Evolutionary conservation across 2,888 invertebrate species (phyloP), one percentile per base, ranked within the genome.

Genomic region (Plutella xylostella): DNA sequence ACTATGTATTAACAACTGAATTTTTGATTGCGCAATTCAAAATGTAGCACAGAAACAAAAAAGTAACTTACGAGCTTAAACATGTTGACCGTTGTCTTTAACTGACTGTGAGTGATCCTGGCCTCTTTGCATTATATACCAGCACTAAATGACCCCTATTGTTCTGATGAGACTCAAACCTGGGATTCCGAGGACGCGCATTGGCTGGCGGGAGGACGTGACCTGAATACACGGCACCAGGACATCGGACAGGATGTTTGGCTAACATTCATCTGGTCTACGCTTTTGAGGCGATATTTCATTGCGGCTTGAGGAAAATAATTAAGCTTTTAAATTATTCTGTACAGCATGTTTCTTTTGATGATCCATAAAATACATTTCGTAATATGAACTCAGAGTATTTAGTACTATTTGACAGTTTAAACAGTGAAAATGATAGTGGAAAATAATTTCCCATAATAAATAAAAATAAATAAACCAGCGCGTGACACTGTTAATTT

Each of bases 51-150:
- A 7, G 25, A 33, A 33, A 15, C 4, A 19, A 33, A 21, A 18
- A 22, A 42, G 11, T 20, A 62, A 78, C 85, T 82, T 60, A 85
- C 85, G 56, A 73, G 69, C 72, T 85, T 85, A 72, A 78, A 85
- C 85, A 85, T 85, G 60, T 72, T 84, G 72, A 55, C 58, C 55
- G 64, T 61, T 63, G 60, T 58, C 63, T 61, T 60, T 51, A 56
- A 79, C 72, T 80, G 72, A 70, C 57, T 66, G 56, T 63, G 50
- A 43, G 25, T 34, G 37, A 31, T 56, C 50, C 47, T 52, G 54
- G 53, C 56, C 64, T 53, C 71, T 48, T 58, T 57, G 61, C 61
- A 64, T 66, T 80, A 67, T 80, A 78, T 80, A 82, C 65, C 69
- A 70, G 65, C 57, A 57, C 50, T 53, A 65, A 63, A 64, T 72